phyloP scores from a whole-genome alignment of 2,797 vertebrate species.

The Odontamblyopus lacepedii region DNA sequence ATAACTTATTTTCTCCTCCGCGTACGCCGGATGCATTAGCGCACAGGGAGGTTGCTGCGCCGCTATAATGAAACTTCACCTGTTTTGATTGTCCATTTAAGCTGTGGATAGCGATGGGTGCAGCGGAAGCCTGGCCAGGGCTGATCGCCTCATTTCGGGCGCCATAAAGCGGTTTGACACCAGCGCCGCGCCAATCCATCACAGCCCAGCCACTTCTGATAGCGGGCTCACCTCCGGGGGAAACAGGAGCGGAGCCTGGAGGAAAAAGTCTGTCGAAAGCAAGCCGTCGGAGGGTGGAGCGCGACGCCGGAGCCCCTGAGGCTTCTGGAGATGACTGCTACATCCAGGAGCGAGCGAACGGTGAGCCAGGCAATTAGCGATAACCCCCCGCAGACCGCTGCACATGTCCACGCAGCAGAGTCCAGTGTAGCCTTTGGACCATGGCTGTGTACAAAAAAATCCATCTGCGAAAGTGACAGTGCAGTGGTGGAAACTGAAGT shows the following conservation, averaged over 20 bases:
- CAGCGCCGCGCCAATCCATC: conserved; percentile 80
- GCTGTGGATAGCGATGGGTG: conserved; percentile 38
- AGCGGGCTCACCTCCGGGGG: conserved; percentile 55
- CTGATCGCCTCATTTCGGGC: conserved; percentile 77
- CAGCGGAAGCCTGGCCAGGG: conserved; percentile 45
- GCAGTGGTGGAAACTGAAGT: not conserved
- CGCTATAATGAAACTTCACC: conserved; percentile 63
- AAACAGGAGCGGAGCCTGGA: conserved; percentile 28
- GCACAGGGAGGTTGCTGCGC: conserved; percentile 19
- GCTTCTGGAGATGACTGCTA: conserved; percentile 64
- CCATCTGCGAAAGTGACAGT: conserved; percentile 34
- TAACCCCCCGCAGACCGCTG: conserved; percentile 68
- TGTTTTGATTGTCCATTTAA: conserved; percentile 66
- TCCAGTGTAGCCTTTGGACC: conserved; percentile 15
- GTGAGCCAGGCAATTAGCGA: conserved; percentile 79
- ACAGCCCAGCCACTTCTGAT: conserved; percentile 71
- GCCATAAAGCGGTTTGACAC: conserved; percentile 79
- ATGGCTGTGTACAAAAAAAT: conserved; percentile 36
- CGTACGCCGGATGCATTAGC: conserved; percentile 3
- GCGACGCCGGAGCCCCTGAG: conserved; percentile 73
- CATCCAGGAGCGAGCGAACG: conserved; percentile 72
- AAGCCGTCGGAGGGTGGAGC: conserved; percentile 73
- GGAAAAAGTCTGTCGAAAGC: conserved; percentile 61
- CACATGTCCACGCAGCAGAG: conserved; percentile 52
- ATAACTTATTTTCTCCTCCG: conserved; percentile 3